Base-by-base conservation (phyloP, 1,140 invertebrate genomes). In the Nautilus pompilius region DNA sequence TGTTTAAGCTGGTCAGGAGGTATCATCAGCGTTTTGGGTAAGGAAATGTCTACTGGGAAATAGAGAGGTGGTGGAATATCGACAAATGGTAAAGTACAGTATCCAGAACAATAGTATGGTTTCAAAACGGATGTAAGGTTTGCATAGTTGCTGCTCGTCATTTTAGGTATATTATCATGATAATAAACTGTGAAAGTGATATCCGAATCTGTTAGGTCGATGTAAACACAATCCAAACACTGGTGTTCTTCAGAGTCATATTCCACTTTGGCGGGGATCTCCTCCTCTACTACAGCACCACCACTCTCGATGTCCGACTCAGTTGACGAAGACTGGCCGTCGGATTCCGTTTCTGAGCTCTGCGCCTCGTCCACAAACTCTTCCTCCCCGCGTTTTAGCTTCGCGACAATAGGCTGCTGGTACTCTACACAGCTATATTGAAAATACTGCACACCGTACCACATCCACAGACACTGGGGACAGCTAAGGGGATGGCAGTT, bases 191-290 rank as follows among this genome's bases (percentile, higher is more conserved):
- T 73, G 26, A 76, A 71, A 41, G 73, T 71, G 4, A 81, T 72
- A 63, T 80, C 78, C n/a, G 69, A 73, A 22, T 75, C 77, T 3
- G 80, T 80, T 58, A 81, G 62, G 62, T 81, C 78, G 29, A 81
- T 70, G 62, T 75, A 80, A 5, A 81, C 77, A 60, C 70, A 71
- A 57, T 81, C 72, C 3, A 65, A 30, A 30, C 63, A 73, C 2
- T 62, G 51, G 3, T 64, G 56, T 13, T 65, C 48, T 22, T 60
- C 26, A 28, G 62, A 33, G 22, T 58, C 26, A 4, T 41, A 45
- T n/a, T n/a, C 6, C 6, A 17, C 36, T 24, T 5, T 22, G 20
- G 26, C 26, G 6, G 6, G 17, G 49, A 28, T 28, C 1, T 53
- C 49, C 17, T 15, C 17, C 2, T 53, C 49, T 3, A 28, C 49